Conservation (phyloP, 2,888 invertebrate genomes). For the Oxycera nigricornis region DNA sequence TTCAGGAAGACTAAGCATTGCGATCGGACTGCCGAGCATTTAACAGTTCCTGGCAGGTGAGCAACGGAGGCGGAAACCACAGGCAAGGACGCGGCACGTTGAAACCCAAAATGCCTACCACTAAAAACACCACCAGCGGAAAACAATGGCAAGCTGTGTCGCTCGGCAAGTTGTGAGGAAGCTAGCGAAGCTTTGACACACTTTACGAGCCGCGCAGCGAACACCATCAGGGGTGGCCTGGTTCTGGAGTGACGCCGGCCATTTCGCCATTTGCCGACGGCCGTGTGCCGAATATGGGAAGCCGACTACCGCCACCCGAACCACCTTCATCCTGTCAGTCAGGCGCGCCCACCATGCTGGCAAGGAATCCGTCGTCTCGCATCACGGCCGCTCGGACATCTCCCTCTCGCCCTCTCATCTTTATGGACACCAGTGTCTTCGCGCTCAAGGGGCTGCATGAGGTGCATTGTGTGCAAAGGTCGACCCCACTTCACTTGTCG, state of each 20-base stretch:
- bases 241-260: background rate
- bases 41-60: background rate
- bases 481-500: background rate
- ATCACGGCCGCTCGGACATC: background rate
- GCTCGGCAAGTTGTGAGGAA: background rate
- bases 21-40: background rate
- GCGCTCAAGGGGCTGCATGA: background rate
- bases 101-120: conserved; percentile 14
- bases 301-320: background rate
- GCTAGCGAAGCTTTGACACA: conserved; percentile 35
- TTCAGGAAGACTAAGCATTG: conserved; percentile 15
- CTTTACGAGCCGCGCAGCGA: conserved; percentile 34
- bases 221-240: conserved; percentile 13
- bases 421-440: background rate
- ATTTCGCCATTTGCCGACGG: background rate
- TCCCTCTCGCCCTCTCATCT: background rate
- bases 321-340: background rate
- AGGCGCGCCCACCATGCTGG: background rate
- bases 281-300: conserved; percentile 15
- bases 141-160: conserved; percentile 24
- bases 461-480: conserved; percentile 29
- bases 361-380: background rate
- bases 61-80: background rate
- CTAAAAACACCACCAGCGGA: conserved; percentile 27
- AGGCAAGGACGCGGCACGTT: conserved; percentile 12